These are phyloP conservation scores for Rhinogobio ventralis DNA, from an alignment of 2,797 vertebrate species.

Conservation along the genomic window DNA sequence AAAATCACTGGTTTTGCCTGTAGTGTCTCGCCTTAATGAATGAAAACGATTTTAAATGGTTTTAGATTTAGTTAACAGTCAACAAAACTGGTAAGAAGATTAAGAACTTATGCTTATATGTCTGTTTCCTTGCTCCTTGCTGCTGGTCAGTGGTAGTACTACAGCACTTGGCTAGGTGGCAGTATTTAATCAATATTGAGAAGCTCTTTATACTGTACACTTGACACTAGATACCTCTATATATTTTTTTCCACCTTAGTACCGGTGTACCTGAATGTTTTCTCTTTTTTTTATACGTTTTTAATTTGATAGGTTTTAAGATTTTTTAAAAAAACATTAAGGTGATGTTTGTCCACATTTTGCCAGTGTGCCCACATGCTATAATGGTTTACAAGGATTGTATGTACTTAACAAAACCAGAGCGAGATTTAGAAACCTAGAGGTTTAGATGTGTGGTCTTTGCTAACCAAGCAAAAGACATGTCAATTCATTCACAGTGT, in stretches of 20 bases:
- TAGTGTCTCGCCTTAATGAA: not conserved
- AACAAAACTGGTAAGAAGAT: not conserved
- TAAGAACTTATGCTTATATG: not conserved
- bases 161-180: conserved; percentile 17
- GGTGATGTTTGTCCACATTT: conserved; percentile 23
- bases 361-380: not conserved
- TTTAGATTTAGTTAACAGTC: not conserved
- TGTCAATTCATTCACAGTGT: conserved; percentile 18
- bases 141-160: not conserved
- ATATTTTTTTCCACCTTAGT: not conserved
- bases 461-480: conserved; percentile 34
- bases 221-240: not conserved
- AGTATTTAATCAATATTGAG: conserved; percentile 10
- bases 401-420: conserved; percentile 46
- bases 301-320: not conserved
- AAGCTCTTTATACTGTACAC: not conserved
- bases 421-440: conserved; percentile 27
- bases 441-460: conserved; percentile 21
- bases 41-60: not conserved
- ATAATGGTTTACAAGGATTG: not conserved
- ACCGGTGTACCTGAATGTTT: not conserved
- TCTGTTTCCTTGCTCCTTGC: not conserved
- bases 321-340: not conserved
- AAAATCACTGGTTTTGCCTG: too few relatives aligned
- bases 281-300: not conserved